Base-by-base conservation (phyloP, 2,113 vertebrate genomes). In the Cyprinus carpio region DNA sequence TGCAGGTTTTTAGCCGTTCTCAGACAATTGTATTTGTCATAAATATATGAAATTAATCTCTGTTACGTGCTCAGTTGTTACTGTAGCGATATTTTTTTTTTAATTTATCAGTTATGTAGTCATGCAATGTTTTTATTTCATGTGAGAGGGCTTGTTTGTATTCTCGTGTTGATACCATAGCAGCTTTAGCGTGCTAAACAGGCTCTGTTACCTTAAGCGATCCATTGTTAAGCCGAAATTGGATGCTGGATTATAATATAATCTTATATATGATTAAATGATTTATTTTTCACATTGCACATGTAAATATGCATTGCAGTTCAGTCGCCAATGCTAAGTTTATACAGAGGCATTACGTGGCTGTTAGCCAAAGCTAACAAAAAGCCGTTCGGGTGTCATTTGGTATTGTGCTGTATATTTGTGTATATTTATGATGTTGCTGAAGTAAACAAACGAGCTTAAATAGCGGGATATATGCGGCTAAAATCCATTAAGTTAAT, bases 291-390 rank as follows among this genome's bases (percentile, higher is more conserved):
- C 27, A 34, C 69, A n/a, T 23, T 34, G 5, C 9, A 31, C 6
- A 27, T 4, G 15, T 27, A 0, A 29, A 27, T 46, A 9, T 46
- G 62, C 51, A 1, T 51, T n/a, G 18, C 9, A 37, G 40, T 81
- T 69, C 16, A 75, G n/a, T 25, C 15, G 12, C 23, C 37, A 69
- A 9, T 51, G 43, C 27, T 65, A 9, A 29, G 16, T 46, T 69
- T 20, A 23, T 4, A 69, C 27, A 31, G 18, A 29, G 46, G 9
- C 27, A 31, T 20, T 81, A 51, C 1, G 80, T 65, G 80, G 43
- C 64, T 51, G 80, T 81, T 81, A 81, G 80, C 80, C 43, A 81
- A 67, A 49, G 80, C 80, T 81, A 81, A 81, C 80, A 81, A 81
- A 81, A 51, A 81, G 79, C 79, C 78, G 43, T 11, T 51, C 27